Evolutionary conservation across 2,113 vertebrate genomes (phyloP).

Genomic region (Oxyura jamaicensis): DNA sequence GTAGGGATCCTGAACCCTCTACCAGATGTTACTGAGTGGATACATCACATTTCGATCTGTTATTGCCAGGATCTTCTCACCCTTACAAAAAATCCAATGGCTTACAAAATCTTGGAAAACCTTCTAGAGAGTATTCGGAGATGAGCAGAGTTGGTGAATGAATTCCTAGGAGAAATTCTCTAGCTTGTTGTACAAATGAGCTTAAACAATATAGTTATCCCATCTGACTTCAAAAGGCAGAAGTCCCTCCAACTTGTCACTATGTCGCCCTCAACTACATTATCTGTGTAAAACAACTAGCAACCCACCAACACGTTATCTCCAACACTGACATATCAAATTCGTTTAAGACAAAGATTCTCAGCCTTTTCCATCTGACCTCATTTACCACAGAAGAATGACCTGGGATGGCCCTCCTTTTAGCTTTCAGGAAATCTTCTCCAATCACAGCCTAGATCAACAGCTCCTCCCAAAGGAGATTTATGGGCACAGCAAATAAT

Average conservation of each 20-base stretch:
- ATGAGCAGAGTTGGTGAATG: neutral
- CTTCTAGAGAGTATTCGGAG: neutral
- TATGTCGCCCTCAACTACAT: neutral
- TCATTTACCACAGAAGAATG: neutral
- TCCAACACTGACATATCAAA: neutral
- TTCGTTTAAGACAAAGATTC: neutral
- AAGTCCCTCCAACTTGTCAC: neutral
- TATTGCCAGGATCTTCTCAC: neutral
- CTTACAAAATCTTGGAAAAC: neutral
- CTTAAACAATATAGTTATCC: neutral
- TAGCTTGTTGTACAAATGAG: neutral
- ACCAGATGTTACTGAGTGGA: neutral
- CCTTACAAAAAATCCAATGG: neutral
- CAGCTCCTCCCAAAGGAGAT: neutral
- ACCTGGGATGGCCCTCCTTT: neutral
- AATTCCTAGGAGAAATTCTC: neutral
- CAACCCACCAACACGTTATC: neutral
- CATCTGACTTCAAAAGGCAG: neutral
- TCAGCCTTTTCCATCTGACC: neutral
- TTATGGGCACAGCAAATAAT: neutral
- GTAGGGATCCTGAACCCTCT: neutral
- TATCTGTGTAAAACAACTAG: neutral
- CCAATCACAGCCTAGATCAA: neutral
- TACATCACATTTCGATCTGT: neutral
- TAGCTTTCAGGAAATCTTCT: neutral